Evolutionary conservation across 1,140 invertebrate species (phyloP).

Genomic region (Bombus turneri): DNA sequence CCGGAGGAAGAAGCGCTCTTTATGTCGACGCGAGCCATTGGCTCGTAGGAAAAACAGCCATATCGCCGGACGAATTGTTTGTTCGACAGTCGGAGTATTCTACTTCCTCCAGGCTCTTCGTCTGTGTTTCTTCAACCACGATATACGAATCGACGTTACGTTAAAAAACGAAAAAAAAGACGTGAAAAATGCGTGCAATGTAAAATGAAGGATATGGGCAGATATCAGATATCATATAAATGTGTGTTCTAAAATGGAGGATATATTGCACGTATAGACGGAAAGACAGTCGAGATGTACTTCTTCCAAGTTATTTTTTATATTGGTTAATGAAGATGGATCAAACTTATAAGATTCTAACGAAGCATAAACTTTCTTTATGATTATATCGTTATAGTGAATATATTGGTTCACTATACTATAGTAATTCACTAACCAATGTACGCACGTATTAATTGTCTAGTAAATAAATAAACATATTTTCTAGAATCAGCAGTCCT

Average conservation of each 20-base stretch:
- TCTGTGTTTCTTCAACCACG: not conserved
- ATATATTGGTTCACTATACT: too few relatives aligned
- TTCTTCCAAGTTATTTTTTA: not conserved
- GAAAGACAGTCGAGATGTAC: not conserved
- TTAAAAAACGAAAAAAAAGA: not conserved
- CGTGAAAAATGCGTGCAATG: slow-evolving; percentile 8
- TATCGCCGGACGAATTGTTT: slow-evolving; percentile 36
- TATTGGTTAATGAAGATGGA: not conserved
- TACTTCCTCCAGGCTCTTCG: not conserved
- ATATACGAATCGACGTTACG: not conserved
- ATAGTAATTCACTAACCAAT: too few relatives aligned
- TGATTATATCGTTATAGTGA: too few relatives aligned
- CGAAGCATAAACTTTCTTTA: too few relatives aligned
- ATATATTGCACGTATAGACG: too few relatives aligned
- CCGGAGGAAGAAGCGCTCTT: not conserved
- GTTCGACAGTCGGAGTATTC: not conserved
- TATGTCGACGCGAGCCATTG: not conserved
- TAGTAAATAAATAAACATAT: too few relatives aligned
- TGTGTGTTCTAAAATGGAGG: not conserved
- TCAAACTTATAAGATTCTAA: not conserved
- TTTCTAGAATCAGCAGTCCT: too few relatives aligned
- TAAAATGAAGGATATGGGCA: not conserved
- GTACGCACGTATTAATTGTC: too few relatives aligned
- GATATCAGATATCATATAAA: not conserved
- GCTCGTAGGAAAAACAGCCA: slow-evolving; percentile 4